phyloP scores from a whole-genome alignment of 1,140 invertebrate genomes.

The Diabrotica undecimpunctata region DNA sequence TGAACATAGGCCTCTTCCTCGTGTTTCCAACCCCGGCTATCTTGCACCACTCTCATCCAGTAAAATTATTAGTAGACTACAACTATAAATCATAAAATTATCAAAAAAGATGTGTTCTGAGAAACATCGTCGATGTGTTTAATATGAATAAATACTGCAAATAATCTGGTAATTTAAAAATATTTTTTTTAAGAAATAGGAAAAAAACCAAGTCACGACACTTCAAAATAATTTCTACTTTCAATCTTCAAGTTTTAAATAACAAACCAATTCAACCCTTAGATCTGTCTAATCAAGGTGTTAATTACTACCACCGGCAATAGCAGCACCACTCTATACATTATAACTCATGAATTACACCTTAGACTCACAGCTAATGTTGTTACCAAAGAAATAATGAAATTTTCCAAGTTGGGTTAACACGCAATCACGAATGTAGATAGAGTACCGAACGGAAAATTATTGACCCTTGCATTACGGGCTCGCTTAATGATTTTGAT shows the following conservation, averaged over 20 bases:
- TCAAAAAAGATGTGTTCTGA: no score
- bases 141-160: background rate
- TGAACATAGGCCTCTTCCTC: no score
- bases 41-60: no score
- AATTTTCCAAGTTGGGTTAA: background rate
- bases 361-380: background rate
- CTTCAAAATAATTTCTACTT: background rate
- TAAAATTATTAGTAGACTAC: no score
- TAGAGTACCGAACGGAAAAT: background rate
- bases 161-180: background rate
- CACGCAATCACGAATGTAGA: background rate
- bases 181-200: background rate
- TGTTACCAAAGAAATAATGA: slow-evolving; percentile 2
- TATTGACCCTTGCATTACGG: background rate
- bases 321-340: background rate
- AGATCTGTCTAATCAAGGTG: background rate
- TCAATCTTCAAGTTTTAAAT: background rate
- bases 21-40: no score
- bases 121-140: background rate
- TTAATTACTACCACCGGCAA: background rate
- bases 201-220: background rate
- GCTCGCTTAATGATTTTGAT: background rate
- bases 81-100: no score
- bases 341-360: slow-evolving; percentile 3
- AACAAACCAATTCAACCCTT: background rate